These are phyloP conservation scores for Aspidiotus rigidus DNA, from an alignment of 2,888 invertebrate genomes.

Conservation along the genomic window DNA sequence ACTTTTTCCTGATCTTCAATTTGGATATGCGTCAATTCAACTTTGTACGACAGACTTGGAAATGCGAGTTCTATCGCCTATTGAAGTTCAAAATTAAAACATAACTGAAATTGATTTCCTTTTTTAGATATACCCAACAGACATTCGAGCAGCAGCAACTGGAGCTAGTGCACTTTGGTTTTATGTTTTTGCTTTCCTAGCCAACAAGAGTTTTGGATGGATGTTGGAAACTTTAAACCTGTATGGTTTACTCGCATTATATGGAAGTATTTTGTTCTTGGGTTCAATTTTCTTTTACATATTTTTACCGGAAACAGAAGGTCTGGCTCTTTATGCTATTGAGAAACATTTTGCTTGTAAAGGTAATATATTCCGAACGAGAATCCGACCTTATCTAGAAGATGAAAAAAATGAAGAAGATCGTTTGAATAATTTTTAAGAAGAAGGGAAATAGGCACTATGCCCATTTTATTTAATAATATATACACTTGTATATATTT, in stretches of 20 bases:
- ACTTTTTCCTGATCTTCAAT: no score
- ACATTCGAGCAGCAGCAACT: slow-evolving; percentile 60
- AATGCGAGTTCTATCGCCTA: no score
- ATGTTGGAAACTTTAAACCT: slow-evolving; percentile 36
- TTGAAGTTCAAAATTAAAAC: no score
- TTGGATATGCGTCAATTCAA: no score
- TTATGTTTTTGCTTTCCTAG: slow-evolving; percentile 64
- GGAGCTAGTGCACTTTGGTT: slow-evolving; percentile 64
- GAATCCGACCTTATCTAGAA: slow-evolving; percentile 39
- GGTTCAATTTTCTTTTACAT: slow-evolving; percentile 59
- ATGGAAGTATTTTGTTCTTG: slow-evolving; percentile 45
- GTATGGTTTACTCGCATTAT: slow-evolving; percentile 40
- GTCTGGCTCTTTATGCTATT: slow-evolving; percentile 61
- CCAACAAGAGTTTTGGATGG: slow-evolving; percentile 58
- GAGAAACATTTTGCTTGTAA: slow-evolving; percentile 59
- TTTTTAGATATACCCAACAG: slow-evolving; percentile 53
- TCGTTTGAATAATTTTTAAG: slow-evolving; percentile 39
- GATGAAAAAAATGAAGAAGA: slow-evolving; percentile 43
- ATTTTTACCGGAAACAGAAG: slow-evolving; percentile 72
- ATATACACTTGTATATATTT: no score
- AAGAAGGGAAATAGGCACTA: no score
- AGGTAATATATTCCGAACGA: slow-evolving; percentile 43
- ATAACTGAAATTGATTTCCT: no score
- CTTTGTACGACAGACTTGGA: no score
- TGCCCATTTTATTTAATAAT: no score